Evolutionary conservation across 1,140 invertebrate species (phyloP).

Genomic region (Bombus sibiricus): DNA sequence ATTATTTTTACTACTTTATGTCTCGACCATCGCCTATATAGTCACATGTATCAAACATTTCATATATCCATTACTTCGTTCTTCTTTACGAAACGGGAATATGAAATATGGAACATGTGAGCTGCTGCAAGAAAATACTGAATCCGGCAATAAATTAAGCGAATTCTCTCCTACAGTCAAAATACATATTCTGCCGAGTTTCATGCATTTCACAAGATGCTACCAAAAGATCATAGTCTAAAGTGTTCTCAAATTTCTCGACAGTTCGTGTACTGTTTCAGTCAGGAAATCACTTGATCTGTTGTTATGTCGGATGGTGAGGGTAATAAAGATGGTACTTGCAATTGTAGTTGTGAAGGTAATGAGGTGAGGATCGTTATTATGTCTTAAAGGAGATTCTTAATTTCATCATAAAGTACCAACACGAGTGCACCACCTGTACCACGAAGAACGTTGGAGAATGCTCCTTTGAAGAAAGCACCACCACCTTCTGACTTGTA

Average conservation of each 20-base stretch:
- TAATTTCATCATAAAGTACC: constrained; percentile 91
- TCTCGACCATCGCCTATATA: constrained; percentile 51
- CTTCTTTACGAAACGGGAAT: constrained; percentile 43
- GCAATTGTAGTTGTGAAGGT: constrained; percentile 73
- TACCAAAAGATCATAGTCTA: constrained; percentile 67
- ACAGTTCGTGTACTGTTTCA: constrained; percentile 50
- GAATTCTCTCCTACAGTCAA: constrained; percentile 68
- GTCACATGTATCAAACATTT: constrained; percentile 54
- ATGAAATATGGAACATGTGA: constrained; percentile 67
- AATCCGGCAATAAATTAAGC: constrained; percentile 82
- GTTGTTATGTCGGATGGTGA: constrained; percentile 66
- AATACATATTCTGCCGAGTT: constrained; percentile 67
- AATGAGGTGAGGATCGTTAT: constrained; percentile 75
- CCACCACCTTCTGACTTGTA: constrained; percentile 85
- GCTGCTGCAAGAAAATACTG: constrained; percentile 78
- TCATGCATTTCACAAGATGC: constrained; percentile 70
- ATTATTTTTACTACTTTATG: constrained; percentile 59
- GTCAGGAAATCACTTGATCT: constrained; percentile 42
- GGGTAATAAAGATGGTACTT: constrained; percentile 63
- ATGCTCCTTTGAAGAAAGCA: constrained; percentile 92
- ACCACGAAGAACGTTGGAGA: constrained; percentile 91
- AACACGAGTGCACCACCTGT: constrained; percentile 91
- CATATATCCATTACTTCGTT: constrained; percentile 33
- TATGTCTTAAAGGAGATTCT: constrained; percentile 84
- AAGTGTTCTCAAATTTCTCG: constrained; percentile 70